These are phyloP conservation scores for Monoplex corrugatus DNA, from an alignment of 2,888 invertebrate species.

Conservation along the genomic window DNA sequence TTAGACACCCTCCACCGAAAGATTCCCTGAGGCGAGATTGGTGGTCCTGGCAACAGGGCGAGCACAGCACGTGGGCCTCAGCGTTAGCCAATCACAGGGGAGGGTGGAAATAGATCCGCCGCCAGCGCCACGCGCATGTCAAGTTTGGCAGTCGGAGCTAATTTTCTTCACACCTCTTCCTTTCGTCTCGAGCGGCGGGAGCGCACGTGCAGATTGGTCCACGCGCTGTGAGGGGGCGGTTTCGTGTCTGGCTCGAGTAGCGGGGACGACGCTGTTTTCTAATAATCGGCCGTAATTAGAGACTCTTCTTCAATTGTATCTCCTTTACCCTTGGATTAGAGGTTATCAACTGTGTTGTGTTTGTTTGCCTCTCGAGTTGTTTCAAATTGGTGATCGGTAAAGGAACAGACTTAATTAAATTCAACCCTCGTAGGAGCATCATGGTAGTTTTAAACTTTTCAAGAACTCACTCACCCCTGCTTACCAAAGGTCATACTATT, in stretches of 20 bases:
- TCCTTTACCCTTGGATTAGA: too few species aligned
- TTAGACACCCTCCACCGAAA: too few species aligned
- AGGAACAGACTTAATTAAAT: too few species aligned
- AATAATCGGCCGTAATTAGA: background rate
- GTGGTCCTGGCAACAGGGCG: background rate
- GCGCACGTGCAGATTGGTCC: constrained; percentile 25
- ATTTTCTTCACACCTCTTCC: constrained; percentile 34
- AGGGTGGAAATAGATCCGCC: constrained; percentile 44
- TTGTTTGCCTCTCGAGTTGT: too few species aligned
- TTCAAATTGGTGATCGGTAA: too few species aligned
- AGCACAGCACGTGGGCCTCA: background rate
- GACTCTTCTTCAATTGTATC: too few species aligned
- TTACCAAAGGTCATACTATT: background rate
- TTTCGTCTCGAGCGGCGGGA: background rate
- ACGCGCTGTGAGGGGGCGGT: background rate
- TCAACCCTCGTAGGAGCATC: too few species aligned
- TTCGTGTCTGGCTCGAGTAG: background rate
- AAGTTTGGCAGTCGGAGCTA: constrained; percentile 22
- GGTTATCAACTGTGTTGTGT: too few species aligned
- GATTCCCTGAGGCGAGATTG: constrained; percentile 24
- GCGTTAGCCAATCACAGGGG: constrained; percentile 44
- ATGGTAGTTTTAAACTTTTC: too few species aligned
- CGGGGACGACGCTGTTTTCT: background rate
- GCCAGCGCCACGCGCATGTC: background rate
- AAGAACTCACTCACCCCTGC: background rate